Percentiles rank a stretch among this genome's conserved stretches.
Conservation (phyloP, 2,888 invertebrate species). For the Lordiphosa fenestrarum region DNA sequence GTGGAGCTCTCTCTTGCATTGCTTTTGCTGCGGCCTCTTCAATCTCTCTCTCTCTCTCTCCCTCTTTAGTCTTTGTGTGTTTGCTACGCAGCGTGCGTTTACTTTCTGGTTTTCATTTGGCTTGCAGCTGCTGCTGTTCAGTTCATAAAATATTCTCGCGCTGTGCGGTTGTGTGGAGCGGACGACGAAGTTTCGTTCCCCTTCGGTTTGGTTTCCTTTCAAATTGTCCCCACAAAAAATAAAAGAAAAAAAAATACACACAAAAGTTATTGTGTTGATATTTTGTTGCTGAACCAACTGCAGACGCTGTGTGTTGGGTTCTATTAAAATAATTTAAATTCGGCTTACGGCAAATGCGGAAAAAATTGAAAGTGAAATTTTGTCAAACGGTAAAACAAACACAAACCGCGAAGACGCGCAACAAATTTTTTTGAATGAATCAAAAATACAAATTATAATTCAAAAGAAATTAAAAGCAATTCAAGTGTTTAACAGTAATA, state of each 20-base stretch:
- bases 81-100: constrained; percentile 42
- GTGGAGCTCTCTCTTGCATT: constrained; percentile 21
- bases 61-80: constrained; percentile 30
- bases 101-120: constrained; percentile 22
- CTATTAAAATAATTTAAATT: constrained; percentile 20
- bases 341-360: constrained; percentile 11
- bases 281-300: constrained; percentile 14
- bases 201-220: constrained; percentile 45
- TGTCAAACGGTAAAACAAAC: constrained; percentile 58
- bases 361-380: constrained; percentile 69
- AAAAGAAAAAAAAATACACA: constrained; percentile 7
- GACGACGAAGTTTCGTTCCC: constrained; percentile 37
- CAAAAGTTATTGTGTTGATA: constrained; percentile 11
- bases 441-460: constrained; percentile 25
- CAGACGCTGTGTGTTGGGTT: constrained; percentile 11
- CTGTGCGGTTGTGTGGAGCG: constrained; percentile 68
- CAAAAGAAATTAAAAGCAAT: constrained; percentile 16
- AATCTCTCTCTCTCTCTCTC: constrained; percentile 18
- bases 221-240: constrained; percentile 43
- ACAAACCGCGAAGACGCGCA: constrained; percentile 42
- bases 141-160: constrained; percentile 63
- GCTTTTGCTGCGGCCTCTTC: constrained; percentile 13
- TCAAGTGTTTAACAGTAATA: constrained; percentile 65
- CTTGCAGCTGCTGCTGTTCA: constrained; percentile 39
- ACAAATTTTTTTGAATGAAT: constrained; percentile 56